These are phyloP conservation scores for Caenorhabditis angaria DNA, from an alignment of 2,888 invertebrate species.

Conservation along the genomic window DNA sequence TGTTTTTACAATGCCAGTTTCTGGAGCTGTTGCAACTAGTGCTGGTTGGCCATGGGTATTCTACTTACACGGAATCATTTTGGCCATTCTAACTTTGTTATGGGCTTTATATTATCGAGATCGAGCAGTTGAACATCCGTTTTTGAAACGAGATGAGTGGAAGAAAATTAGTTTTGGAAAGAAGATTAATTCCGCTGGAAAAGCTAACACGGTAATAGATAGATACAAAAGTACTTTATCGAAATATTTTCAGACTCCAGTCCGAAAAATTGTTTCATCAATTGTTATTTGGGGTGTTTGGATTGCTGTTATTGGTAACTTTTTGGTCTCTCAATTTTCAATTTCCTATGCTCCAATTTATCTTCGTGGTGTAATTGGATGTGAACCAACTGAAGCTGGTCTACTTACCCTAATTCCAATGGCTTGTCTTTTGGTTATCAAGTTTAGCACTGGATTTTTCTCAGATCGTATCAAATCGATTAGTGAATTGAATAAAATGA, in stretches of 20 bases:
- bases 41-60: conserved; percentile 63
- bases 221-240: background rate
- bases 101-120: conserved; percentile 56
- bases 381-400: conserved; percentile 45
- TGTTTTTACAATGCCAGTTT: conserved; percentile 61
- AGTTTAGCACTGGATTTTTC: conserved; percentile 52
- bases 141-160: conserved; percentile 45
- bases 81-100: conserved; percentile 39
- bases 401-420: conserved; percentile 49
- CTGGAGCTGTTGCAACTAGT: conserved; percentile 47
- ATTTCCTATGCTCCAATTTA: conserved; percentile 53
- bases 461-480: conserved; percentile 54
- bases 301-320: conserved; percentile 58
- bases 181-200: background rate
- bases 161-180: conserved; percentile 46
- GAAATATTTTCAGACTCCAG: conserved; percentile 45
- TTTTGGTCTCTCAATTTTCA: conserved; percentile 50
- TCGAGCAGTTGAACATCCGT: conserved; percentile 51
- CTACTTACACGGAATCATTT: conserved; percentile 54
- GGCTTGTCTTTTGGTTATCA: conserved; percentile 46
- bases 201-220: no score
- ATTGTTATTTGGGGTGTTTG: conserved; percentile 56
- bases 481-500: conserved; percentile 51
- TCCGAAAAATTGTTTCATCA: conserved; percentile 47
- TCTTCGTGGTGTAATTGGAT: conserved; percentile 48